Evolutionary conservation across 2,113 vertebrate species (phyloP), one percentile per base, ranked within the genome.

Genomic region (Arizona elegans): DNA sequence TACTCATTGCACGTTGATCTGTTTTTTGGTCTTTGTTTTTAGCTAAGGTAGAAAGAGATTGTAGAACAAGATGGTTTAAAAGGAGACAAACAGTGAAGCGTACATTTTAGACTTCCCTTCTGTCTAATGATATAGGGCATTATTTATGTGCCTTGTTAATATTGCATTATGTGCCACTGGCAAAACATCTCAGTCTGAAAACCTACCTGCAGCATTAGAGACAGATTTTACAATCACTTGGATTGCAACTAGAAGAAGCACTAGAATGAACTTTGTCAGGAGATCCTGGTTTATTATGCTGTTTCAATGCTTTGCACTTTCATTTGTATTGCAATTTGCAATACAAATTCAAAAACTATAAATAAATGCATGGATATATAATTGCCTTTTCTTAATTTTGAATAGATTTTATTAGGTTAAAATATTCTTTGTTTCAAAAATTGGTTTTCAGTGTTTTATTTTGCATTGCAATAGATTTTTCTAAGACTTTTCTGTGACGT

Each of bases 31-130:
- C 65, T 91, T 55, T 53, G 11, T 21, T 89, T 58, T 50, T 29
- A 29, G 10, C 56, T 86, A 93, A 85, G 70, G 29, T 56, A 62
- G 54, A n/a, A 90, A 90, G 47, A 89, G 65, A 92, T 92, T 89
- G 75, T 92, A 62, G 90, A 47, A 90, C 91, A 52, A 89, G 70
- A 47, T 58, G 55, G 87, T 86, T 89, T 91, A 87, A 62, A 62
- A 38, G 87, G 87, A 89, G 47, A 55, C 5, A 85, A 58, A 91
- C 58, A 88, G 38, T 90, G 88, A 47, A 87, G 24, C 33, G 17
- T 93, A 75, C 62, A 58, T 92, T n/a, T 23, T n/a, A 75, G 91
- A 92, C 10, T 91, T 92, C 8, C 0, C 3, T 54, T 93, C 38
- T 9, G 3, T 56, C 11, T 88, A 54, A 8, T 0, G 0, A 23